A percentile compares a stretch with the other conserved stretches of the same genome.
These are phyloP conservation scores for Lithophane socia DNA, from an alignment of 2,888 invertebrate species.

Conservation along the genomic window DNA sequence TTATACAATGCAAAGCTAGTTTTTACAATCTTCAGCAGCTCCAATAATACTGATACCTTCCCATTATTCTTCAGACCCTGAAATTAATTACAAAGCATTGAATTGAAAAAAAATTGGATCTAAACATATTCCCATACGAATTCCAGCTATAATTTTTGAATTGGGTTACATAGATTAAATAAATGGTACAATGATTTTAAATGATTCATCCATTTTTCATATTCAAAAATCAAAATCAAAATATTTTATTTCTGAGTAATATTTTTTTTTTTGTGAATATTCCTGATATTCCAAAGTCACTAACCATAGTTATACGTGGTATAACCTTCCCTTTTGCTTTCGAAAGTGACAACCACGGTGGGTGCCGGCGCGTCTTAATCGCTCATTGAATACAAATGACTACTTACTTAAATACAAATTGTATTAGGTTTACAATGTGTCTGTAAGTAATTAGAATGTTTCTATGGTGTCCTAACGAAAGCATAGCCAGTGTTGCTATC, in stretches of 20 bases:
- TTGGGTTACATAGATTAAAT: no score
- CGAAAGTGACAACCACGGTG: constrained; percentile 76
- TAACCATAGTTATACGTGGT: constrained; percentile 58
- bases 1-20: no score
- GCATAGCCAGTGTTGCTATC: neutral
- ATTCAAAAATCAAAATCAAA: no score
- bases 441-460: neutral
- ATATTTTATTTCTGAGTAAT: no score
- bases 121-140: no score
- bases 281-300: neutral
- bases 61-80: no score
- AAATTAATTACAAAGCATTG: no score
- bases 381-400: constrained; percentile 66
- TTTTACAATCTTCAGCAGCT: no score
- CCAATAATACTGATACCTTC: no score
- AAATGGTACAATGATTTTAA: no score
- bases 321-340: constrained; percentile 66
- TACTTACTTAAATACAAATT: constrained; percentile 21
- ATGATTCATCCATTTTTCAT: neutral
- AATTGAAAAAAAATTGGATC: no score
- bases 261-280: neutral
- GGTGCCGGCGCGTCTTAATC: constrained; percentile 66
- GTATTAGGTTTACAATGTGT: constrained; percentile 12
- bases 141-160: no score
- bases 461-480: neutral